Conservation (phyloP, 2,888 invertebrate genomes). For the Horisme vitalbata region DNA sequence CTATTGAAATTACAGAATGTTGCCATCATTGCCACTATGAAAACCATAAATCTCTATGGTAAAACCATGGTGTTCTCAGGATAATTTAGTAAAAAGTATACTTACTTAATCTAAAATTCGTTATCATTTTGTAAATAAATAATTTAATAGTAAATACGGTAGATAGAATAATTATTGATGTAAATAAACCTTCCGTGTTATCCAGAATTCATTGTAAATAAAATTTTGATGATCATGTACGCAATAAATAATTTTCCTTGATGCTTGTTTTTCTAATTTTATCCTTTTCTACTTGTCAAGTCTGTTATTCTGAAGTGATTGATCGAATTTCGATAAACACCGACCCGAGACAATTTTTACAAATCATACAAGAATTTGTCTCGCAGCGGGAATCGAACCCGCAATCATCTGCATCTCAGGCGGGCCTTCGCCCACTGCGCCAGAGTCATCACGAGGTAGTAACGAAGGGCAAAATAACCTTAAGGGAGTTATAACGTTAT, state of each 20-base stretch:
- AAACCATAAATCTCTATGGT: conserved; percentile 37
- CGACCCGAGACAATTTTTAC: too few relatives aligned
- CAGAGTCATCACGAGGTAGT: too few relatives aligned
- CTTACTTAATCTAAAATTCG: conserved; percentile 51
- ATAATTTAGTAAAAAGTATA: conserved; percentile 34
- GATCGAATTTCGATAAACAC: too few relatives aligned
- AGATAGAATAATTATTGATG: conserved; percentile 59
- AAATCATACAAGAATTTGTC: too few relatives aligned
- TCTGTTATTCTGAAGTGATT: neutral
- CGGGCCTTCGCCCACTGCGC: too few relatives aligned
- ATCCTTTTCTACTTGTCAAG: neutral
- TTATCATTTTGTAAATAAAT: conserved; percentile 69
- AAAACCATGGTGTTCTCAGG: conserved; percentile 42
- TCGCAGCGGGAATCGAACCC: too few relatives aligned
- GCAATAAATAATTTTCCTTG: conserved; percentile 79
- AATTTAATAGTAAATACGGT: conserved; percentile 41
- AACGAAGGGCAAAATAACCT: too few relatives aligned
- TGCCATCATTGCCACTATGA: too few relatives aligned
- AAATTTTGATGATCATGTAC: conserved; percentile 76
- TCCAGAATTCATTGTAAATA: conserved; percentile 73
- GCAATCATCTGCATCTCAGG: too few relatives aligned
- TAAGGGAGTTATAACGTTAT: too few relatives aligned
- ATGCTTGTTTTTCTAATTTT: conserved; percentile 21
- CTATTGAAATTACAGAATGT: too few relatives aligned
- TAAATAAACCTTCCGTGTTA: conserved; percentile 78